A percentile compares a stretch with the other conserved stretches of the same genome.
These are phyloP conservation scores for Rotaria sp. DNA, from an alignment of 2,888 invertebrate species.

Conservation along the genomic window DNA sequence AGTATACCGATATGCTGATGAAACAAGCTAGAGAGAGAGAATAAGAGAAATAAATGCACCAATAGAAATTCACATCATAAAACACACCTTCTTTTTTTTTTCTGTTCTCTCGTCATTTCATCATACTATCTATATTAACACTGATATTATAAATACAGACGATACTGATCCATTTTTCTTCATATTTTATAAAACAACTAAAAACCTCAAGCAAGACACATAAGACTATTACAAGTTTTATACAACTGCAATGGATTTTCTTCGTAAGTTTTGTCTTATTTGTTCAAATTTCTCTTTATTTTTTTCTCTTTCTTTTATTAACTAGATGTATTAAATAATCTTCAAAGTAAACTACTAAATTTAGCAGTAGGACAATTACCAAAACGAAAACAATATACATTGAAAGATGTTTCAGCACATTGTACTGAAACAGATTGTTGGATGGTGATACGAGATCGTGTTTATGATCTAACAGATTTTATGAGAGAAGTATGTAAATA, in stretches of 20 bases:
- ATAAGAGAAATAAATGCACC: neutral
- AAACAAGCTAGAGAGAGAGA: neutral
- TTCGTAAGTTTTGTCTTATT: neutral
- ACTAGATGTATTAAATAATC: neutral
- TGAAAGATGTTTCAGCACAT: constrained; percentile 39
- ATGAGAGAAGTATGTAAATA: neutral
- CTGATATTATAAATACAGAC: neutral
- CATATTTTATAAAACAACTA: neutral
- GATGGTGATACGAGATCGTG: constrained; percentile 39
- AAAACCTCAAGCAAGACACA: neutral
- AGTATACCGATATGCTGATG: neutral
- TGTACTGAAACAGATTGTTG: constrained; percentile 37
- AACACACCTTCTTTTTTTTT: neutral
- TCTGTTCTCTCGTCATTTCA: neutral
- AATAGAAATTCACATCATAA: neutral
- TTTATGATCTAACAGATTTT: constrained; percentile 39
- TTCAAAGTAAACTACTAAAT: neutral
- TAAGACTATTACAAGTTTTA: neutral
- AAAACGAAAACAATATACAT: constrained; percentile 32
- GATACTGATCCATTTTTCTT: neutral
- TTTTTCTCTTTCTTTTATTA: neutral
- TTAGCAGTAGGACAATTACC: neutral
- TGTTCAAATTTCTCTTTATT: neutral
- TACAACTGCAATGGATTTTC: neutral
- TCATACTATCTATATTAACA: neutral